These are phyloP conservation scores for Pollenia labialis DNA, from an alignment of 2,888 invertebrate genomes.

Conservation along the genomic window DNA sequence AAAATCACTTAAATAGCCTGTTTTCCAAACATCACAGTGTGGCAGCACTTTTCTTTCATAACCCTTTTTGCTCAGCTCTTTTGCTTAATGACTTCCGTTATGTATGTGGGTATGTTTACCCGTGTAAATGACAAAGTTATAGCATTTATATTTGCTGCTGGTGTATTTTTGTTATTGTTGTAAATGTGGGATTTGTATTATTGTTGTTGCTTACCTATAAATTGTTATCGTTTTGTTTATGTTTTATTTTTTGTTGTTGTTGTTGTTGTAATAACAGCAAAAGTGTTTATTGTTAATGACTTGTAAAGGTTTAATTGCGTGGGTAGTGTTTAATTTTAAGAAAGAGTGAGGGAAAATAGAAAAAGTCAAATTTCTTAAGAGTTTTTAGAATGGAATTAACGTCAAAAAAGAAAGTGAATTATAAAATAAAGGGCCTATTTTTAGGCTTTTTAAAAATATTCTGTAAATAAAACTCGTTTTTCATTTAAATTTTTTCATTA, in stretches of 20 bases:
- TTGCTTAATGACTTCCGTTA: conserved; percentile 58
- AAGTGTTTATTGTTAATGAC: neutral
- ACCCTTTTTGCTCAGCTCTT: conserved; percentile 17
- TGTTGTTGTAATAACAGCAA: conserved; percentile 10
- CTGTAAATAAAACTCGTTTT: conserved; percentile 44
- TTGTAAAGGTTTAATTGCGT: neutral
- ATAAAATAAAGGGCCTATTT: neutral
- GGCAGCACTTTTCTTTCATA: neutral
- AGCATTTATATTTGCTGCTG: conserved; percentile 6
- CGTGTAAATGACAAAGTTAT: conserved; percentile 13
- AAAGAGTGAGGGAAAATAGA: too few relatives aligned
- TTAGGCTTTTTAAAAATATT: neutral
- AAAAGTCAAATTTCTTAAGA: too few relatives aligned
- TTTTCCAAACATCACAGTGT: neutral
- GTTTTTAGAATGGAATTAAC: too few relatives aligned
- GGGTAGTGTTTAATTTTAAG: neutral
- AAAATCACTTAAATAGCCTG: too few relatives aligned
- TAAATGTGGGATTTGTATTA: neutral
- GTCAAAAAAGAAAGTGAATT: too few relatives aligned
- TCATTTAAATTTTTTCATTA: conserved; percentile 41
- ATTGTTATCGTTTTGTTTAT: neutral
- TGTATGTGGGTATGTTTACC: conserved; percentile 7
- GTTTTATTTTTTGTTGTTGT: neutral
- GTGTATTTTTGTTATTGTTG: conserved; percentile 20
- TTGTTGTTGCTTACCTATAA: neutral